Conservation (phyloP, 2,797 vertebrate species). For the Corythornis leucogaster region DNA sequence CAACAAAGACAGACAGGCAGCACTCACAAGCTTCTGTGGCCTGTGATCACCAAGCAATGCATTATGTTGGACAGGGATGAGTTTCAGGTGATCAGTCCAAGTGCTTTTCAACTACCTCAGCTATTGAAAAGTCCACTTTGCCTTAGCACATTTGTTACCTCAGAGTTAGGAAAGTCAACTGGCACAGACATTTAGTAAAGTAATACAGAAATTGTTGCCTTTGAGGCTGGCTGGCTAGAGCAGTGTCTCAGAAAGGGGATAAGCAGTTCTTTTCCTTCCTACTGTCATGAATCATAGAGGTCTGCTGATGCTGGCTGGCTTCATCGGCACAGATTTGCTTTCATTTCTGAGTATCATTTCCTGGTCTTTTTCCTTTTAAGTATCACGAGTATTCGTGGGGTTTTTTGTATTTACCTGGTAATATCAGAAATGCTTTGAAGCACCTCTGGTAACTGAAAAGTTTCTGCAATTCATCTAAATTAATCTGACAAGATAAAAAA, state of each 20-base stretch:
- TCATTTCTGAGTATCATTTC: neutral
- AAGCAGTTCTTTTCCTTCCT: neutral
- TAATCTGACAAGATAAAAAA: neutral
- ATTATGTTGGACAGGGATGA: neutral
- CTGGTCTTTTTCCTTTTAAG: neutral
- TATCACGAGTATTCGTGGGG: neutral
- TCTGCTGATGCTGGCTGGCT: neutral
- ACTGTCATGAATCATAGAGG: neutral
- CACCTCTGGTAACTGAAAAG: neutral
- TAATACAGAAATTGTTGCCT: neutral
- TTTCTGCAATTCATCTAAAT: neutral
- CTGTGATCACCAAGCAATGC: neutral
- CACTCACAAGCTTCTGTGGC: neutral
- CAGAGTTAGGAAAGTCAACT: neutral
- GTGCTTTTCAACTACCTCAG: neutral
- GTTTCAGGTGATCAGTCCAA: neutral
- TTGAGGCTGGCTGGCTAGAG: neutral
- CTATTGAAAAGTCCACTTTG: neutral
- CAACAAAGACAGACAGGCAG: neutral
- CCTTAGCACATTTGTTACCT: neutral
- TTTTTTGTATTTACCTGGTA: neutral
- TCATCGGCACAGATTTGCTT: neutral
- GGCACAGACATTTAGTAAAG: neutral
- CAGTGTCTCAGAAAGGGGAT: neutral
- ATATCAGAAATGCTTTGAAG: neutral